Conservation (phyloP, 2,113 vertebrate species). For the Corythoichthys intestinalis region DNA sequence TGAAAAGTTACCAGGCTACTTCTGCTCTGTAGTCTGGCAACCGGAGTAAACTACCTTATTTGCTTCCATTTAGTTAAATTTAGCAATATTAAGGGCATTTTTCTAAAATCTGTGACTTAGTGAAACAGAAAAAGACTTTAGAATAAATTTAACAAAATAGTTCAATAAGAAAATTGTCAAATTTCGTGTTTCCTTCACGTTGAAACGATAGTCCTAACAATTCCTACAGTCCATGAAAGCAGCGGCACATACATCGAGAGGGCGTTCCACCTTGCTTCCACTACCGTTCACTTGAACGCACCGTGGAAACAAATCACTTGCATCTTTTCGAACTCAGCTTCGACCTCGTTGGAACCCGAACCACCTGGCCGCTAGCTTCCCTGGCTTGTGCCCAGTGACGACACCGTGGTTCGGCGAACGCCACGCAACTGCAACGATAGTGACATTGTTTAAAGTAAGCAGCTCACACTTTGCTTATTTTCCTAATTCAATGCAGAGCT, state of each 20-base stretch:
- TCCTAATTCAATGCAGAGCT: neutral
- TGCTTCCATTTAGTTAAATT: too few relatives aligned
- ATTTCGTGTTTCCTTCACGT: neutral
- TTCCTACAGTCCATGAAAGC: neutral
- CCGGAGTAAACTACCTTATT: too few relatives aligned
- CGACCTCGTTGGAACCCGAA: neutral
- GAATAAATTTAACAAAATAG: neutral
- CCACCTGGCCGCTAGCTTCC: neutral
- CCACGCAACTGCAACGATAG: neutral
- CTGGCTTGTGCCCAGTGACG: neutral
- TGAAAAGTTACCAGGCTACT: too few relatives aligned
- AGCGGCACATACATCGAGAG: neutral
- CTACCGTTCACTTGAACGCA: neutral
- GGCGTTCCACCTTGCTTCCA: neutral
- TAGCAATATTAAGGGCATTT: too few relatives aligned
- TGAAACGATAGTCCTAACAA: neutral
- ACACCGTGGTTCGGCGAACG: neutral
- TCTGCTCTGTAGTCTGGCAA: too few relatives aligned
- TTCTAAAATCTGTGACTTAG: too few relatives aligned
- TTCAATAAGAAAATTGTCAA: neutral
- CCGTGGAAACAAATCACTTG: neutral
- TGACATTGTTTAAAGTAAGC: neutral
- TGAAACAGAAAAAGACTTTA: neutral
- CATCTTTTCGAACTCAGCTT: neutral
- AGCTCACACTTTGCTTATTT: neutral